Conservation (phyloP, 1,140 invertebrate genomes). For the Helicoverpa zea region DNA sequence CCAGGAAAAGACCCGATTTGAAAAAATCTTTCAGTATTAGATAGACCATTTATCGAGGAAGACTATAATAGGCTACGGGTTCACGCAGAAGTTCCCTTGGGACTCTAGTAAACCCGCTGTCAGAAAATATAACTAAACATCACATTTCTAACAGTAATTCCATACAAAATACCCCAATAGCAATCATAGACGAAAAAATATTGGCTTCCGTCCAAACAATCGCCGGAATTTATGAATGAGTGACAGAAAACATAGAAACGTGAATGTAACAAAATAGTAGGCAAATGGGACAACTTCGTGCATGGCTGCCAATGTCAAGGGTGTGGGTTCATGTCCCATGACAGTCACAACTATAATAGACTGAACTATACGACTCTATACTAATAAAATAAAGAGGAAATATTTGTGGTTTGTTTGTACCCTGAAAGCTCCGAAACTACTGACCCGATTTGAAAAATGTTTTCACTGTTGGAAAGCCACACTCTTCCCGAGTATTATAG, state of each 20-base stretch:
- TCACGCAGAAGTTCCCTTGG: too few relatives aligned
- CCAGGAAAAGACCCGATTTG: too few relatives aligned
- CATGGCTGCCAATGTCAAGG: conserved; percentile 35
- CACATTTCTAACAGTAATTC: background rate
- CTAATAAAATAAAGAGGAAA: too few relatives aligned
- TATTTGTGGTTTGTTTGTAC: too few relatives aligned
- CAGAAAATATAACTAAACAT: background rate
- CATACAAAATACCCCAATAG: conserved; percentile 7
- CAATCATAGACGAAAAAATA: conserved; percentile 47
- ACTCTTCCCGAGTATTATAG: too few relatives aligned
- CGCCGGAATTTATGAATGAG: conserved; percentile 56
- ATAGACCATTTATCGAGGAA: too few relatives aligned
- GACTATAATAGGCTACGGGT: too few relatives aligned
- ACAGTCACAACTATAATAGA: conserved; percentile 4
- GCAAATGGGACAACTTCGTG: conserved; percentile 7
- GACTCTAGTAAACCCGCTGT: too few relatives aligned
- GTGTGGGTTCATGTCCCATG: conserved; percentile 9
- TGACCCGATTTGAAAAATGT: too few relatives aligned
- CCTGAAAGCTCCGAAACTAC: too few relatives aligned
- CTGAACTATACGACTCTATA: background rate
- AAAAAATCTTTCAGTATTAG: too few relatives aligned
- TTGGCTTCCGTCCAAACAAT: conserved; percentile 49
- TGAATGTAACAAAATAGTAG: background rate
- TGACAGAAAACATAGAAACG: conserved; percentile 51
- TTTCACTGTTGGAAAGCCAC: too few relatives aligned